Base-by-base conservation (phyloP, 2,113 vertebrate genomes). In the Cheirogaleus medius region DNA sequence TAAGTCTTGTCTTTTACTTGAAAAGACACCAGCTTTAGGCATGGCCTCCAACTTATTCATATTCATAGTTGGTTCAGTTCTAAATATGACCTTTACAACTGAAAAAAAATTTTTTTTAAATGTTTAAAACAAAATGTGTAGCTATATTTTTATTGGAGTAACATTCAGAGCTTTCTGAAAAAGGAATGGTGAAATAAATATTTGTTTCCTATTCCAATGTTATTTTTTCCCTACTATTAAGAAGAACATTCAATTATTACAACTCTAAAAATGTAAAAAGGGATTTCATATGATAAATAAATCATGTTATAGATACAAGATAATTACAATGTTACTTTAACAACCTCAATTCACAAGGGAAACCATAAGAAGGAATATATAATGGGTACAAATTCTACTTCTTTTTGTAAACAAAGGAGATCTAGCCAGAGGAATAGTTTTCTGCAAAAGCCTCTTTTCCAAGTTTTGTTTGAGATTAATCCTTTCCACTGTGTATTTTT, bases 1-100 rank as follows among this genome's bases (percentile, higher is more conserved):
- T 82, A 96, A 97, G 95, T 95, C 96, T 97, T 97, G 82, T 97
- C 93, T 96, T 96, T 90, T 76, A 97, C 92, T 97, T 96, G 96
- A 97, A 98, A 97, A 97, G 97, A 95, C 73, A 91, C 92, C 91
- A 77, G 44, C 68, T 92, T 97, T 86, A 95, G 95, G 95, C 94
- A 66, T 86, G 90, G 87, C 95, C 87, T 95, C 74, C 84, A 86
- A 88, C 84, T 95, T 97, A 94, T 97, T 97, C 92, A 94, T 94
- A 96, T 92, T 97, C 95, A 88, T 89, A 49, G 37, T 92, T 91
- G 76, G 7, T 95, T 76, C 94, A 77, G 82, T 87, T 95, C 90
- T 97, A 97, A 96, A 96, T 94, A 91, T 97, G 98, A 97, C 96
- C 92, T 97, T 96, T 97, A 94, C 68, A 95, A 83, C 68, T 56